A percentile compares a stretch with the other conserved stretches of the same genome.
phyloP scores from a whole-genome alignment of 2,888 invertebrate species.

The Willowsia nigromaculata region DNA sequence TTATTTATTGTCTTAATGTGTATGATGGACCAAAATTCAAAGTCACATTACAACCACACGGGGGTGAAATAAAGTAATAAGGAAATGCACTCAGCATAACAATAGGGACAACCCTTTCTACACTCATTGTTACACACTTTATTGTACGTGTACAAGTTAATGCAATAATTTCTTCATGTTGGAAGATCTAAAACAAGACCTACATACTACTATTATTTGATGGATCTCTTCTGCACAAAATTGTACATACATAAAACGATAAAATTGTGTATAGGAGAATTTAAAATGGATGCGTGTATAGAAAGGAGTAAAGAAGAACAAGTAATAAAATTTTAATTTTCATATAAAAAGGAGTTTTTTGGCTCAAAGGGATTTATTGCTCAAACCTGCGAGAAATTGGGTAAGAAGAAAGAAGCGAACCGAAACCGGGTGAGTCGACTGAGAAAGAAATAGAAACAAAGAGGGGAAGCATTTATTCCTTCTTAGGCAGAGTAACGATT shows the following conservation, averaged over 20 bases:
- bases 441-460: not conserved
- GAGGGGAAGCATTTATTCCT: not conserved
- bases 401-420: slow-evolving; percentile 47
- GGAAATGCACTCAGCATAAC: slow-evolving; percentile 54
- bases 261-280: not conserved
- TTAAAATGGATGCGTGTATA: not conserved
- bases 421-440: slow-evolving; percentile 33
- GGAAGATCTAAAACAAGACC: not conserved
- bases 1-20: not conserved
- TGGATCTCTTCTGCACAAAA: not conserved
- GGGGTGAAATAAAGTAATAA: slow-evolving; percentile 20
- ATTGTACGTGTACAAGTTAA: not conserved
- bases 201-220: not conserved
- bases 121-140: not conserved
- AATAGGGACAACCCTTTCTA: not conserved
- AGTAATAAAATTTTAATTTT: slow-evolving; percentile 34
- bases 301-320: not conserved
- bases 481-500: no score
- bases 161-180: not conserved
- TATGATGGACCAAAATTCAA: not conserved
- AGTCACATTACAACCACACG: no score
- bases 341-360: not conserved
- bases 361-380: not conserved
- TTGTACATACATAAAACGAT: not conserved
- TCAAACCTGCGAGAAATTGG: slow-evolving; percentile 55